Percentiles rank a stretch among this genome's conserved stretches.
phyloP scores from a whole-genome alignment of 2,113 vertebrate species.

The Argyrosomus japonicus region DNA sequence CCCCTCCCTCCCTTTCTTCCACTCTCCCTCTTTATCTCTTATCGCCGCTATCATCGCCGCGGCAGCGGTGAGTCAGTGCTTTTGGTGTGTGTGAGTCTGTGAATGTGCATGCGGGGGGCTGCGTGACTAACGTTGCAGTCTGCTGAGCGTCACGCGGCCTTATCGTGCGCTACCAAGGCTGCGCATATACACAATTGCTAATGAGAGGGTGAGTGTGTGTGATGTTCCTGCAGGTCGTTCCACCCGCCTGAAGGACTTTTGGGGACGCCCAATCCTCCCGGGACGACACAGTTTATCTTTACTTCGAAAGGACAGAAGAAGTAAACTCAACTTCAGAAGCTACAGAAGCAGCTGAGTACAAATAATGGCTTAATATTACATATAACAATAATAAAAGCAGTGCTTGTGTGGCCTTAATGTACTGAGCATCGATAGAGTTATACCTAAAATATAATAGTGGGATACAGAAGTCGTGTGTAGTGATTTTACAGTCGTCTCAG shows the following conservation, averaged over 20 bases:
- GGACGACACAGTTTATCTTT: conserved; percentile 91
- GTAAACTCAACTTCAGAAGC: neutral
- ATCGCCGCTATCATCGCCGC: conserved; percentile 89
- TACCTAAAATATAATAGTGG: neutral
- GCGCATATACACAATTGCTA: conserved; percentile 98
- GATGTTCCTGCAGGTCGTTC: conserved; percentile 87
- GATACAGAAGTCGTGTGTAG: neutral
- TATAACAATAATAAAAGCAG: neutral
- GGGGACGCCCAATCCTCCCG: conserved; percentile 88
- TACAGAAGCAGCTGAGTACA: neutral
- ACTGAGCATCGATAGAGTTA: neutral
- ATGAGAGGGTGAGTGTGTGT: conserved; percentile 85
- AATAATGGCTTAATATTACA: neutral
- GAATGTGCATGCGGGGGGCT: conserved; percentile 80
- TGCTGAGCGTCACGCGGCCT: conserved; percentile 96
- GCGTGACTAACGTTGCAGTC: conserved; percentile 99
- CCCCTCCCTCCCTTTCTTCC: conserved; percentile 85
- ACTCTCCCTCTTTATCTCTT: conserved; percentile 92
- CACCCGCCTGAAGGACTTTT: conserved; percentile 91
- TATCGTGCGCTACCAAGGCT: conserved; percentile 96
- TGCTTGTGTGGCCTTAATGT: neutral
- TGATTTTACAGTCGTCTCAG: neutral
- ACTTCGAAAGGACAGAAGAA: conserved; percentile 72
- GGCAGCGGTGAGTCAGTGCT: conserved; percentile 91
- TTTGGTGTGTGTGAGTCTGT: conserved; percentile 60